Base-by-base conservation (phyloP, 2,797 vertebrate species). In the Mormyrops boulengeri region DNA sequence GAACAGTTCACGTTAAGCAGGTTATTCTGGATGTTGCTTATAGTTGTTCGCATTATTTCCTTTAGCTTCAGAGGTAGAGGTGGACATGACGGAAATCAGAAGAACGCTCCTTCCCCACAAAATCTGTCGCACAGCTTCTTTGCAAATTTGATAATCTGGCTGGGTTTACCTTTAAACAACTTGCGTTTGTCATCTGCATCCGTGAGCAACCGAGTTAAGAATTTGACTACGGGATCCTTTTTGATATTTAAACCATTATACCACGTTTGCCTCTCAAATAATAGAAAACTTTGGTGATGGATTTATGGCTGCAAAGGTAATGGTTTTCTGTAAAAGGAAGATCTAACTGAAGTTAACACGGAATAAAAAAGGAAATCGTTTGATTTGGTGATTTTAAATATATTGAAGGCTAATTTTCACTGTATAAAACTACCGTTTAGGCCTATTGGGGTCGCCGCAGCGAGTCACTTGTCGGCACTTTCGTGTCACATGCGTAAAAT, bases 1-100 rank as follows among this genome's bases (percentile, higher is more conserved):
- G 93, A 96, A 96, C 95, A 93, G 94, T 95, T 95, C 95, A 94
- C 95, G 95, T 95, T 96, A 94, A 95, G 94, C 94, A 94, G n/a
- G 44, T 49, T 85, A 85, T 85, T 26, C 47, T 85, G 82, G 19
- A 47, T 92, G 86, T 89, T 52, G 89, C 62, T 3, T 89, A 26
- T 62, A 53, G 84, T 93, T 94, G 92, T 94, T 52, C 92, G 92
- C 93, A 93, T 94, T 92, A 94, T 92, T 93, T 92, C 91, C 62
- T 69, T 93, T 93, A 92, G 93, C 91, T 73, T 91, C 92, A 91
- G 90, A 92, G 91, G 47, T 93, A 92, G 92, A 57, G 41, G 57
- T 90, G 88, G 82, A 93, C 91, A 86, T 92, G 92, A 89, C 30
- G 44, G 60, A 73, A 34, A 50, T 49, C 73, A 44, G 44, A 30